A percentile compares a stretch with the other conserved stretches of the same genome.
phyloP scores from a whole-genome alignment of 2,113 vertebrate genomes.

The Bos indicus region DNA sequence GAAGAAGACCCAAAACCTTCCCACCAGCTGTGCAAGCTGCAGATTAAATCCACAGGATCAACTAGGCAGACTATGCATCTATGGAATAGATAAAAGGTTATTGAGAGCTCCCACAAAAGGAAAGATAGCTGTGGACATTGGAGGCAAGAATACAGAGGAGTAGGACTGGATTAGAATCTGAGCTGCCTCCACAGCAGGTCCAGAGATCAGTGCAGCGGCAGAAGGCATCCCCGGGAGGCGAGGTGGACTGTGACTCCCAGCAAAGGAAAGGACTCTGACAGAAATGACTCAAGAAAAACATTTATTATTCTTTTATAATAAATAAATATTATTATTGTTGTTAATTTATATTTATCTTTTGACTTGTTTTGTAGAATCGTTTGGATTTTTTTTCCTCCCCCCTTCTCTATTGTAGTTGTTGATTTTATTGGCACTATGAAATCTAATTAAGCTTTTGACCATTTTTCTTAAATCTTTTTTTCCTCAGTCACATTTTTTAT shows the following conservation, averaged over 20 bases:
- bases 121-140: not conserved
- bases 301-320: too few species aligned
- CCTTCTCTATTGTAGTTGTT: not conserved
- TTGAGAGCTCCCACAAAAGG: not conserved
- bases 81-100: not conserved
- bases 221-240: not conserved
- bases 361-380: not conserved
- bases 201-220: not conserved
- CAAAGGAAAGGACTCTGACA: not conserved
- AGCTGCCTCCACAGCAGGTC: not conserved
- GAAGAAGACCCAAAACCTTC: not conserved
- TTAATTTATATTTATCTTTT: not conserved
- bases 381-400: not conserved
- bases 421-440: not conserved
- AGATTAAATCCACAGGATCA: not conserved
- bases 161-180: not conserved
- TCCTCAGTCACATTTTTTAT: not conserved
- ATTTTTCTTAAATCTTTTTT: not conserved
- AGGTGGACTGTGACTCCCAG: not conserved
- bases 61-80: not conserved
- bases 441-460: not conserved
- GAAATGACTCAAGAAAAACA: not conserved
- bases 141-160: not conserved
- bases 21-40: not conserved
- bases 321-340: not conserved